Evolutionary conservation across 2,797 vertebrate genomes (phyloP).

Genomic region (Gambusia yucatana): DNA sequence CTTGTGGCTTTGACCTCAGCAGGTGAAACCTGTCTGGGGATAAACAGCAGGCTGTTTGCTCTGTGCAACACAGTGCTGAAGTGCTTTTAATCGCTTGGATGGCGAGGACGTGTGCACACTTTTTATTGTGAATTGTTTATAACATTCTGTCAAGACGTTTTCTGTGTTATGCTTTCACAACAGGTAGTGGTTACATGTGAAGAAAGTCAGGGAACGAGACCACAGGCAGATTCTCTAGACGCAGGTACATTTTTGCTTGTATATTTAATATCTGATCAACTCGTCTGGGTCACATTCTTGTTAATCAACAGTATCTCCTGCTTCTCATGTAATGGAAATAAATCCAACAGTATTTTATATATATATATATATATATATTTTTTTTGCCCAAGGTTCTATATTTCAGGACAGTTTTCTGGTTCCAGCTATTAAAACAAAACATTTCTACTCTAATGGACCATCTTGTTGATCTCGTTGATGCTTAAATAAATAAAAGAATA

Average conservation of each 20-base stretch:
- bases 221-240: background rate
- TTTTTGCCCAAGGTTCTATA: too few species aligned
- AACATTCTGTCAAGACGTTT: background rate
- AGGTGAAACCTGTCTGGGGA: slow-evolving; percentile 37
- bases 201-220: background rate
- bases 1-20: slow-evolving; percentile 41
- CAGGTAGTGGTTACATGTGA: background rate
- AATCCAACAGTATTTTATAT: background rate
- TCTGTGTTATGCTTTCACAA: background rate
- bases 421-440: too few species aligned
- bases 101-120: background rate
- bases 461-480: too few species aligned
- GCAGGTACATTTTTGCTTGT: background rate
- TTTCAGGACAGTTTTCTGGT: background rate
- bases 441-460: too few species aligned
- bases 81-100: background rate
- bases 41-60: slow-evolving; percentile 38
- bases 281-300: background rate
- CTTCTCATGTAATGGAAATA: background rate
- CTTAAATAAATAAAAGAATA: too few species aligned
- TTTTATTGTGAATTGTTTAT: background rate
- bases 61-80: background rate
- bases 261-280: background rate
- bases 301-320: background rate
- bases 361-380: too few species aligned